phyloP scores from a whole-genome alignment of 2,888 invertebrate species.

The Sinotaia quadrata region DNA sequence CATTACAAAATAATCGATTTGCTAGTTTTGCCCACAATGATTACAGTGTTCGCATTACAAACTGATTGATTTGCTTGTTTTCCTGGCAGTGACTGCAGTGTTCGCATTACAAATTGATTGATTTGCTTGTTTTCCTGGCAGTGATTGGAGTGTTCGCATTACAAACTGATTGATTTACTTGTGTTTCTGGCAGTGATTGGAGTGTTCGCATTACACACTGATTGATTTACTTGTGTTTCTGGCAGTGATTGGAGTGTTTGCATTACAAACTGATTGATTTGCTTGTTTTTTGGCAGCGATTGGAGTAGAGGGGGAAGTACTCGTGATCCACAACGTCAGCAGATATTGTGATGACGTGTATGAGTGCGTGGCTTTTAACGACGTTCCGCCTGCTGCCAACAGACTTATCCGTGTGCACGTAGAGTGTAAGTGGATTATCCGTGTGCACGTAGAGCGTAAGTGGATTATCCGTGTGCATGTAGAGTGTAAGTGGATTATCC shows the following conservation, averaged over 20 bases:
- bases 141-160: no score
- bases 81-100: no score
- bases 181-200: background rate
- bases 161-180: no score
- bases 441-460: no score
- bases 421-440: constrained; percentile 86
- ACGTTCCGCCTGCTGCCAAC: constrained; percentile 92
- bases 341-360: constrained; percentile 93
- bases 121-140: no score
- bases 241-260: background rate
- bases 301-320: constrained; percentile 82
- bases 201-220: background rate
- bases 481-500: constrained; percentile 86
- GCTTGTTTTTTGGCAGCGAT: constrained; percentile 47
- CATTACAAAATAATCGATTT: no score
- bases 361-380: constrained; percentile 92
- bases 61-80: no score
- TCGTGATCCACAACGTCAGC: constrained; percentile 85
- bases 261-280: background rate
- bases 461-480: constrained; percentile 89
- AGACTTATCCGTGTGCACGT: constrained; percentile 89
- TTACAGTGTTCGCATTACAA: no score
- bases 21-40: no score
- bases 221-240: no score
- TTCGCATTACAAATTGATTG: no score